phyloP scores from a whole-genome alignment of 2,888 invertebrate genomes.

The Chymomyza caudatula region DNA sequence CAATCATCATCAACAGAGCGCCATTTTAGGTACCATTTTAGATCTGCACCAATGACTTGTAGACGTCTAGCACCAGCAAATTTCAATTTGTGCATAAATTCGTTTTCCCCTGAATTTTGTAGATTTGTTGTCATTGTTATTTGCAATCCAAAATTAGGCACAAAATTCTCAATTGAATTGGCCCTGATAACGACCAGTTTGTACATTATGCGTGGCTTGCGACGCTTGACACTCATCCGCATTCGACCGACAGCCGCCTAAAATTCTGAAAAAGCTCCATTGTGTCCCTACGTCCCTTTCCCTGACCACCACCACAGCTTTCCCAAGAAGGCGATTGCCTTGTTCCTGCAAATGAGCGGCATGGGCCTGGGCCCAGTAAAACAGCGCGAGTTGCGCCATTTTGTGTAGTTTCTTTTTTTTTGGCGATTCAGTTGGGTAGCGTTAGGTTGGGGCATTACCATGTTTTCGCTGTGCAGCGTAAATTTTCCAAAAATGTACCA shows the following conservation, averaged over 20 bases:
- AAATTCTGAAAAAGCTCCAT: background rate
- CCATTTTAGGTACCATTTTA: constrained; percentile 36
- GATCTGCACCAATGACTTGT: constrained; percentile 13
- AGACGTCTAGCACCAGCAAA: constrained; percentile 35
- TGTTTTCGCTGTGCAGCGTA: constrained; percentile 44
- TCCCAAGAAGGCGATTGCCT: constrained; percentile 70
- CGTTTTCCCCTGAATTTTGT: constrained; percentile 6
- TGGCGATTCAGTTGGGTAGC: background rate
- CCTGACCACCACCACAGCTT: background rate
- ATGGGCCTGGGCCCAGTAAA: constrained; percentile 19
- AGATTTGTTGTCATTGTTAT: constrained; percentile 31
- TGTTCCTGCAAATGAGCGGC: constrained; percentile 66
- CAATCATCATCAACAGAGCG: constrained; percentile 51
- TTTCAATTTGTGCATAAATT: constrained; percentile 60
- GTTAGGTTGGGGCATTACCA: background rate
- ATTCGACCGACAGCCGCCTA: constrained; percentile 29
- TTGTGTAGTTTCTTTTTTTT: constrained; percentile 40
- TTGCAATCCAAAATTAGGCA: constrained; percentile 56
- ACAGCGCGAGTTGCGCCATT: constrained; percentile 50
- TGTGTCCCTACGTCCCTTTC: background rate
- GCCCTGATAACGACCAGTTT: constrained; percentile 72
- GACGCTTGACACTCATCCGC: constrained; percentile 15
- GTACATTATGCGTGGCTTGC: constrained; percentile 58
- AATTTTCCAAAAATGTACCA: constrained; percentile 63
- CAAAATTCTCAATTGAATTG: constrained; percentile 73